phyloP scores from a whole-genome alignment of 2,113 vertebrate species.

The Crocuta crocuta region DNA sequence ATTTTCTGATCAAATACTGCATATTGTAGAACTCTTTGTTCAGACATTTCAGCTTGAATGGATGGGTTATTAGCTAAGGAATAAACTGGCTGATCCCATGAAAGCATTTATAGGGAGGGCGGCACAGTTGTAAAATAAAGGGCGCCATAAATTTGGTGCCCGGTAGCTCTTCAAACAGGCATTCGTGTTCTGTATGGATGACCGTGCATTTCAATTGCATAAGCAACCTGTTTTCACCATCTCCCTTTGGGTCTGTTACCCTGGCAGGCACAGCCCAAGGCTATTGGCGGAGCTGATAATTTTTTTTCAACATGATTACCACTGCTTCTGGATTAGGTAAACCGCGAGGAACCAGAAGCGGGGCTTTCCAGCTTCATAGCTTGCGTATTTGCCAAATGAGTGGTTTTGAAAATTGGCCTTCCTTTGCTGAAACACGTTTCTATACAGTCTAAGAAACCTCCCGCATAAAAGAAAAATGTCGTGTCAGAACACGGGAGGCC shows the following conservation, averaged over 20 bases:
- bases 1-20: constrained; percentile 74
- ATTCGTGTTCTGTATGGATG: constrained; percentile 56
- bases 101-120: constrained; percentile 78
- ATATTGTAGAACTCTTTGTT: constrained; percentile 56
- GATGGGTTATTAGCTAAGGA: constrained; percentile 59
- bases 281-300: constrained; percentile 58
- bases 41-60: constrained; percentile 65
- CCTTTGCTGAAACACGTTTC: constrained; percentile 47
- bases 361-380: neutral
- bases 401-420: constrained; percentile 71
- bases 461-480: neutral
- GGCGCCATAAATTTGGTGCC: constrained; percentile 73
- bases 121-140: constrained; percentile 74
- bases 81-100: constrained; percentile 75
- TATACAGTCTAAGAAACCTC: constrained; percentile 39
- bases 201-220: constrained; percentile 65
- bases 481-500: neutral
- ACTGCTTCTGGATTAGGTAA: constrained; percentile 70
- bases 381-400: constrained; percentile 49
- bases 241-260: constrained; percentile 53
- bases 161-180: constrained; percentile 72
- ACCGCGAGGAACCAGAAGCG: constrained; percentile 52
- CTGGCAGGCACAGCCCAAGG: constrained; percentile 49
- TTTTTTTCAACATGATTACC: constrained; percentile 43
- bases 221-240: constrained; percentile 41